phyloP scores from a whole-genome alignment of 2,113 vertebrate species.

The Setophaga petechia region DNA sequence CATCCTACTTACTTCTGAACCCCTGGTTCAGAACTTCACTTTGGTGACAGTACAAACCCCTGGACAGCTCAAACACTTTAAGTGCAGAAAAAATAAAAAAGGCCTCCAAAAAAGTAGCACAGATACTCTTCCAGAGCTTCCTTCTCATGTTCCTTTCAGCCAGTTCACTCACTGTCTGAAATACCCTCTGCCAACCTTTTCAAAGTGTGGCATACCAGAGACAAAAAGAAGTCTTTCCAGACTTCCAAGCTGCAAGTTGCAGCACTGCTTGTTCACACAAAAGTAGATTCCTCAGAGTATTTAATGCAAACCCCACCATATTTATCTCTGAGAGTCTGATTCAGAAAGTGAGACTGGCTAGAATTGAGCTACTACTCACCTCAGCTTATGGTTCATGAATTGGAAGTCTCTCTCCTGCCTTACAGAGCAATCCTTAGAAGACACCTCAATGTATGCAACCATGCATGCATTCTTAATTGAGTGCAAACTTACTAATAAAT shows the following conservation, averaged over 20 bases:
- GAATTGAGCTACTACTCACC: neutral
- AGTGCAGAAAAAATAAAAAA: neutral
- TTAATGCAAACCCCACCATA: neutral
- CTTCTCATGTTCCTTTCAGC: neutral
- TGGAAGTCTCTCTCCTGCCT: neutral
- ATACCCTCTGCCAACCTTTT: neutral
- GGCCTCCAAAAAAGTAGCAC: neutral
- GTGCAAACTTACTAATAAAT: neutral
- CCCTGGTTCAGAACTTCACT: neutral
- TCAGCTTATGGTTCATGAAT: neutral
- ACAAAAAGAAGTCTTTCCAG: neutral
- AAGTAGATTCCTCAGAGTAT: neutral
- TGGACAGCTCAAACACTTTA: neutral
- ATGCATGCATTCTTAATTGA: neutral
- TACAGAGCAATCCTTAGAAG: neutral
- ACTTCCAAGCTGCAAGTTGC: neutral
- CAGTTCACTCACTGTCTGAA: neutral
- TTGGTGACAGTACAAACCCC: neutral
- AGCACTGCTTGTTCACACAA: neutral
- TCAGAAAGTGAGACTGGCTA: neutral
- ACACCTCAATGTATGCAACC: neutral
- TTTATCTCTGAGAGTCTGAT: neutral
- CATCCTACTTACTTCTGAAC: too few relatives aligned
- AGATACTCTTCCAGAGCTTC: neutral
- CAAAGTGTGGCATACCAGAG: neutral